Base-by-base conservation (phyloP, 2,888 invertebrate genomes). In the Drosophila pullipes region DNA sequence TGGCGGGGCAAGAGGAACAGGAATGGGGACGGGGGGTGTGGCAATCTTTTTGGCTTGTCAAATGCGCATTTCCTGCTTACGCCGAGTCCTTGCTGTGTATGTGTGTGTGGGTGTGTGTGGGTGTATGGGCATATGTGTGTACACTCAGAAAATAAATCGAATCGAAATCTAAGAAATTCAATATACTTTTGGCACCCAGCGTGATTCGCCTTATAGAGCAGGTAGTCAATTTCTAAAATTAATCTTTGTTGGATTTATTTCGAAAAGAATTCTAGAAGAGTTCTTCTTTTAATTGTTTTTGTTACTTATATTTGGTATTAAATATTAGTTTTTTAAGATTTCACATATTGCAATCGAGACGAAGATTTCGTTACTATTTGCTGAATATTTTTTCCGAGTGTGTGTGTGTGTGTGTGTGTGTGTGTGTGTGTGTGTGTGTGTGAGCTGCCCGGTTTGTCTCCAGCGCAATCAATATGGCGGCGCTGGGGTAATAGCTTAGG, bases 31-130 rank as follows among this genome's bases (percentile, higher is more conserved):
- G 65, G 83, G 69, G 76, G 72, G 82, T 83, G 83, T 78, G 86
- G 86, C 89, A 85, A 87, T 86, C 89, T 86, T 89, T 89, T 89
- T 87, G 87, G 87, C 90, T 85, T 89, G 87, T 87, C 87, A 87
- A 87, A 87, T 87, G 87, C 87, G 87, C 88, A 87, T 87, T 87
- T 87, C 88, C 89, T 87, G 85, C 86, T 86, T 89, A 82, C 78
- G 75, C 74, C 78, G 75, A 80, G 83, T 77, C 68, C 78, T 79
- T 41, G 63, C 49, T 62, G 31, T 50, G 25, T 52, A 37, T 62
- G 39, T 49, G 47, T 39, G 49, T 18, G 52, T 39, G 49, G 16
- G 52, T 16, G 44, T 25, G 50, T n/a, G 52, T 28, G 53, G 64
- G 64, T 60, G 69, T 41, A 60, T 59, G 61, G 41, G 58, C 55